A percentile compares a stretch with the other conserved stretches of the same genome.
phyloP scores from a whole-genome alignment of 2,888 invertebrate species.

The Unio pictorum region DNA sequence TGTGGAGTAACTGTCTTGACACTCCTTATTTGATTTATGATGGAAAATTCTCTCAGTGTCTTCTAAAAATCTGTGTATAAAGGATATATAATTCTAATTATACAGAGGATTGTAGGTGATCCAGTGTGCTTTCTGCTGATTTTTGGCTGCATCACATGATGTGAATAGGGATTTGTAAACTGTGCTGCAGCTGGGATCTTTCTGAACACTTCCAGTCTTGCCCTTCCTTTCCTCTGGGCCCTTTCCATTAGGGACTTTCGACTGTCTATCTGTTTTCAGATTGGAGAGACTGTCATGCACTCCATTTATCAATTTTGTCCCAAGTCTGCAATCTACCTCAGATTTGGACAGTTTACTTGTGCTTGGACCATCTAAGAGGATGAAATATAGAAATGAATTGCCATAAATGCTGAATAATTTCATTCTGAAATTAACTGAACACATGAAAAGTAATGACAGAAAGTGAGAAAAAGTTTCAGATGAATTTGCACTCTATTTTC shows the following conservation, averaged over 20 bases:
- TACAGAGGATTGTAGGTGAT: conserved; percentile 91
- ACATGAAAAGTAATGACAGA: too few relatives aligned
- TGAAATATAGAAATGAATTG: neutral
- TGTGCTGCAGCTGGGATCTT: conserved; percentile 90
- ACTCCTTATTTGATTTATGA: too few relatives aligned
- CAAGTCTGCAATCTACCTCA: conserved; percentile 64
- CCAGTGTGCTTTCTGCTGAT: conserved; percentile 95
- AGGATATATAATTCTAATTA: too few relatives aligned
- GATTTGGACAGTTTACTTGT: conserved; percentile 40
- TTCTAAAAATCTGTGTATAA: too few relatives aligned
- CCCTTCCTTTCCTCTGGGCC: conserved; percentile 42
- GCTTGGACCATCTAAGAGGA: conserved; percentile 37
- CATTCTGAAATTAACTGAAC: too few relatives aligned
- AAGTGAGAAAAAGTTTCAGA: too few relatives aligned
- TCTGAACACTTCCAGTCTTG: conserved; percentile 77
- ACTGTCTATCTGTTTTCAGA: conserved; percentile 44
- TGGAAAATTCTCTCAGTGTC: too few relatives aligned
- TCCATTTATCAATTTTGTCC: conserved; percentile 31
- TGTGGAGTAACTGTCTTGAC: too few relatives aligned
- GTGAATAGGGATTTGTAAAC: conserved; percentile 97
- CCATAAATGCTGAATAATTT: too few relatives aligned
- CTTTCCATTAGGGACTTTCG: conserved; percentile 33
- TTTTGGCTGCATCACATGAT: conserved; percentile 87
- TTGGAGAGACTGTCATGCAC: conserved; percentile 3
- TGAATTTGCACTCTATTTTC: too few relatives aligned